Evolutionary conservation across 2,113 vertebrate genomes (phyloP), one percentile per base, ranked within the genome.

Genomic region (Gorsachius goisagi): DNA sequence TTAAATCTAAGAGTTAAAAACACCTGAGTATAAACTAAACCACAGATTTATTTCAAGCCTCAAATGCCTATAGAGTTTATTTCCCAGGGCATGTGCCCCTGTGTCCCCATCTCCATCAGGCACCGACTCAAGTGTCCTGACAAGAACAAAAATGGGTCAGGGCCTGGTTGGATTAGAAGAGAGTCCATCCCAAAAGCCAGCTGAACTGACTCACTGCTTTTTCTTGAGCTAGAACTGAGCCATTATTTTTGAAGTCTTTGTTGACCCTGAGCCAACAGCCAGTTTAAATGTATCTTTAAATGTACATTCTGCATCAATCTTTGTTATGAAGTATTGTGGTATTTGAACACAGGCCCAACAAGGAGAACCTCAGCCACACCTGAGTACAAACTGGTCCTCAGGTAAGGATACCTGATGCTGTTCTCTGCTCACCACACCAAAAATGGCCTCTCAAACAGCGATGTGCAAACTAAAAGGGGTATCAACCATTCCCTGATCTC

Each of bases 361-460:
- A 74, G 24, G 39, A 75, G 63, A 82, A 52, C 11, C 18, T 59
- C 49, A 56, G 39, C 30, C 23, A 33, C 2, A 1, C 0, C 0
- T 28, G 33, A 27, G 11, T 23, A 24, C 9, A 32, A 66, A 12
- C 28, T 60, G 22, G 16, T n/a, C 15, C 50, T 66, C 33, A 28
- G 37, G 32, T 24, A 24, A 55, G 37, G 52, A 32, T 2, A 13
- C 0, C 0, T 14, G 55, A 9, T 74, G 32, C n/a, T 83, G 49
- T 50, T 44, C 44, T 45, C 44, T 60, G 19, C 56, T 94, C 55
- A 50, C 11, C 37, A 39, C 21, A 19, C 20, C 67, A 74, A 58
- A 84, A 81, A 66, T 1, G 11, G 15, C 17, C 19, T 67, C 63
- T 90, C 63, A 59, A 12, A 76, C 15, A 58, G 47, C 15, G 23